Evolutionary conservation across 2,113 vertebrate species (phyloP), one percentile per base, ranked within the genome.

Genomic region (Indicator maculatus): DNA sequence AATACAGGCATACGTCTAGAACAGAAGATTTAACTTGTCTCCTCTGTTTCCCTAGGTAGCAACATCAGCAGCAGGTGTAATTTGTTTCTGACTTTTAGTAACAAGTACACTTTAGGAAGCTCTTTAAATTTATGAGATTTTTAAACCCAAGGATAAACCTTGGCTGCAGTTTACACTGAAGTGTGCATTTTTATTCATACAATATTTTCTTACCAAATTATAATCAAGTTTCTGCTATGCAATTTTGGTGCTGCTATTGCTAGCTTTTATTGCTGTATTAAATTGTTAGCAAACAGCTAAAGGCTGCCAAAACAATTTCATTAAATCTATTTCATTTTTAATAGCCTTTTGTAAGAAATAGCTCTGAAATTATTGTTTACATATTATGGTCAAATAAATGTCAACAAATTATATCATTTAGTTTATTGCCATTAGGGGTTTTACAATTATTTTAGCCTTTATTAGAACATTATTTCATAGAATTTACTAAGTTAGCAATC

Each of bases 131-230:
- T 92, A 95, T 66, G 87, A 79, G 66, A 70, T 88, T 92, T 96
- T 94, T 92, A 95, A 96, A 89, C 17, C 53, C 33, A 92, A 82
- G 81, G 74, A 96, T 95, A 96, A 96, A 91, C 67, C 28, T 61
- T 58, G 58, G 61, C 83, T 75, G 83, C 75, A 82, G 81, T 73
- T 94, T 76, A 89, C 55, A 84, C 53, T 82, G 50, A 86, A 94
- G 50, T 17, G 8, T 20, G n/a, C 31, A 59, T 21, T 96, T 95
- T 70, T 88, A 96, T 77, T 93, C 47, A 70, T 27, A 93, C 60
- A 85, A 20, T 91, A 96, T 95, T 96, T 92, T 93, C 86, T 86
- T 85, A 94, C 58, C 90, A 90, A 95, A 95, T 88, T 91, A 93
- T 69, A 95, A 97, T 95, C 83, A 94, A 94, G 53, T 83, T 97